These are phyloP conservation scores for Saccopteryx leptura DNA, from an alignment of 2,113 vertebrate species.

Conservation along the genomic window DNA sequence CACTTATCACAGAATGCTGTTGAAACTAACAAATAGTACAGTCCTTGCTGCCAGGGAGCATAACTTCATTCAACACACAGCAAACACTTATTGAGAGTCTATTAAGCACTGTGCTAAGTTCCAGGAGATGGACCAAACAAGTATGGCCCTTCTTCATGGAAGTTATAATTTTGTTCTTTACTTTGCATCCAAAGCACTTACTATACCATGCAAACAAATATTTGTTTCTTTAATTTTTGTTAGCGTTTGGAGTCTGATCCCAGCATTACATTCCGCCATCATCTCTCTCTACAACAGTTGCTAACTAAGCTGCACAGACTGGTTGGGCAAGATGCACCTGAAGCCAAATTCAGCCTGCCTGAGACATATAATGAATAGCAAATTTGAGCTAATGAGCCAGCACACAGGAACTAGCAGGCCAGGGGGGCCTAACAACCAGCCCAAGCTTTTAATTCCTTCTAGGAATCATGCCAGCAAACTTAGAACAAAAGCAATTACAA, in stretches of 20 bases:
- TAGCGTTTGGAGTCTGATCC: background rate
- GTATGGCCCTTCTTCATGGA: background rate
- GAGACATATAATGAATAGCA: background rate
- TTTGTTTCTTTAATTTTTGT: background rate
- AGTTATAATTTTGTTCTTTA: background rate
- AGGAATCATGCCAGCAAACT: background rate
- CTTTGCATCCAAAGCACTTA: background rate
- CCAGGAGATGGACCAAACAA: background rate
- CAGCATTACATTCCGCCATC: background rate
- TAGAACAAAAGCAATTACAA: conserved; percentile 53
- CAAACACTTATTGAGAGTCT: background rate
- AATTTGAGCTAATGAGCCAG: background rate
- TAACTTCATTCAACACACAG: background rate
- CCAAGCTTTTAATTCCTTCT: background rate
- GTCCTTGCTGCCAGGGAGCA: background rate
- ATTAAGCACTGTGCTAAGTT: background rate
- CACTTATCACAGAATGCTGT: background rate
- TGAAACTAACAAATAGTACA: background rate
- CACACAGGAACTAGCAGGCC: background rate
- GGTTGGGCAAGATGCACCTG: background rate
- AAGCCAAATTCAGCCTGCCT: background rate
- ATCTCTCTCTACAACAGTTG: background rate
- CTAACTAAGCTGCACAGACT: conserved; percentile 2
- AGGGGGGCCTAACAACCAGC: background rate
- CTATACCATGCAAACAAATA: background rate